Evolutionary conservation across 2,113 vertebrate genomes (phyloP).

Genomic region (Phodopus roborovskii): DNA sequence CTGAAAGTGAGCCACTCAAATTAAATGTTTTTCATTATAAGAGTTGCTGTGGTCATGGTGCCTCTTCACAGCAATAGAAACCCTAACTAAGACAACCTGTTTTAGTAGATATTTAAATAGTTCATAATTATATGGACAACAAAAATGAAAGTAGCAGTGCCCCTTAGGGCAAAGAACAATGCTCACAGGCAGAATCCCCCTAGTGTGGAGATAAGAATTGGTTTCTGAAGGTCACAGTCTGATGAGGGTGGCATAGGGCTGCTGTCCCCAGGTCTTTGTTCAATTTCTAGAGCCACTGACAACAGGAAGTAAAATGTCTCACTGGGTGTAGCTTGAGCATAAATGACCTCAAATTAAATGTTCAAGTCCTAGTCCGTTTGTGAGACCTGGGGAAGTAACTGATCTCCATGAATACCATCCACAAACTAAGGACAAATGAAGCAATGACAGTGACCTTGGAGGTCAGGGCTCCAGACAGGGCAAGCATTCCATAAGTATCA

Average conservation of each 20-base stretch:
- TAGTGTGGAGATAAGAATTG: background rate
- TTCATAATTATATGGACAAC: background rate
- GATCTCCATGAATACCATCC: background rate
- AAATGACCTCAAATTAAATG: no score
- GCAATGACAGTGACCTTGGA: background rate
- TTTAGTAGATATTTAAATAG: background rate
- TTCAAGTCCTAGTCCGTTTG: background rate
- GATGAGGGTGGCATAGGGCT: background rate
- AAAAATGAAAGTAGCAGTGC: background rate
- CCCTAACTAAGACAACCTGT: background rate
- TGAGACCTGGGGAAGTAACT: background rate
- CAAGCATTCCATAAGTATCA: background rate
- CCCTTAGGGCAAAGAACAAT: background rate
- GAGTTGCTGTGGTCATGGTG: background rate
- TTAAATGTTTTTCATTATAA: background rate
- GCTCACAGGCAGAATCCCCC: rapidly evolving
- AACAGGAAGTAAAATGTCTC: no score
- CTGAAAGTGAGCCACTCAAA: background rate
- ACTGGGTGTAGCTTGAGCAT: no score
- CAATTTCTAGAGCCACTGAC: no score
- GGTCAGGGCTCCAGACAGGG: background rate
- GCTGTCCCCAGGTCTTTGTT: background rate
- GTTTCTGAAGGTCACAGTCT: background rate
- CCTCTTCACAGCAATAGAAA: background rate
- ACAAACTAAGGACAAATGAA: background rate